phyloP scores from a whole-genome alignment of 2,797 vertebrate genomes.

The Galagoides demidoff region DNA sequence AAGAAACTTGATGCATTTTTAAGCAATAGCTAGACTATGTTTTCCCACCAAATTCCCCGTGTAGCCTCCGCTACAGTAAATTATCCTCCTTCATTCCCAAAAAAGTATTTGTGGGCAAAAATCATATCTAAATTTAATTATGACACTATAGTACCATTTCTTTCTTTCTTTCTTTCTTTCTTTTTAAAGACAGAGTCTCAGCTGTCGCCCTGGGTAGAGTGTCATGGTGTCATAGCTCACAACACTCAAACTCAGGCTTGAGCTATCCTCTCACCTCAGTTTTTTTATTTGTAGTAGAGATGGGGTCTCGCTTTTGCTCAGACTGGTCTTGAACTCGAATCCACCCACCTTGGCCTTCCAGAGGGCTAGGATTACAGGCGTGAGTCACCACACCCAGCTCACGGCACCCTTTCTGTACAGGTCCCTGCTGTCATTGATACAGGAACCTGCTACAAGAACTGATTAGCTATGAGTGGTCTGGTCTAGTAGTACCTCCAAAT shows the following conservation, averaged over 20 bases:
- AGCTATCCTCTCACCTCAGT: no score
- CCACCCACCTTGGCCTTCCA: no score
- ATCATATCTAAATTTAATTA: slow-evolving; percentile 21
- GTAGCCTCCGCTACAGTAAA: background rate
- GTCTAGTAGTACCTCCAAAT: background rate
- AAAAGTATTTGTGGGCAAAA: background rate
- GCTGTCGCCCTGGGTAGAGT: no score
- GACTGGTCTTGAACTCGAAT: no score
- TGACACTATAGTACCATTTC: background rate
- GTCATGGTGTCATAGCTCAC: no score
- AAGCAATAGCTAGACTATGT: background rate
- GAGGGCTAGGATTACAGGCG: no score
- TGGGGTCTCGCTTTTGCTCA: no score
- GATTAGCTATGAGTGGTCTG: slow-evolving; percentile 17
- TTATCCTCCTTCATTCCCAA: background rate
- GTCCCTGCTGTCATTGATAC: background rate
- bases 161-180: no score
- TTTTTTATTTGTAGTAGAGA: no score
- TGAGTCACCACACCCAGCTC: no score
- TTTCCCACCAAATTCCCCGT: background rate
- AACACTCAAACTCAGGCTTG: no score
- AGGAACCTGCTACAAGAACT: background rate
- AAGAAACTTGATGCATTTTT: background rate
- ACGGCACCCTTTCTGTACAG: background rate
- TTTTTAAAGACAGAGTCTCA: no score